Conservation (phyloP, 2,888 invertebrate species). For the Eudemis profundana region DNA sequence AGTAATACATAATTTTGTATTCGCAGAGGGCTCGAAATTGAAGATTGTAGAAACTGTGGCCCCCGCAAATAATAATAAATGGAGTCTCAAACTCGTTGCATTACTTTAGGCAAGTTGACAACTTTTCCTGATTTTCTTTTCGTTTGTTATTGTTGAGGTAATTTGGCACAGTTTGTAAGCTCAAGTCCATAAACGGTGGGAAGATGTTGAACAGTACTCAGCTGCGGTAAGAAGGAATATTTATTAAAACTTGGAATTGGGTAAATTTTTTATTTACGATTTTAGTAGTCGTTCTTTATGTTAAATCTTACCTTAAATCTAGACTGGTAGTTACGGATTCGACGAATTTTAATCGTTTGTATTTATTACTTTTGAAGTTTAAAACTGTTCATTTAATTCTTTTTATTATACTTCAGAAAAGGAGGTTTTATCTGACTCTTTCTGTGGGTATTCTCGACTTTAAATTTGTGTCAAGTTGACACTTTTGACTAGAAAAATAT, state of each 20-base stretch:
- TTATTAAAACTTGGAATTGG: not conserved
- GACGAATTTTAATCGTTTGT: too few relatives aligned
- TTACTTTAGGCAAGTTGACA: conserved; percentile 41
- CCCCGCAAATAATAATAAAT: conserved; percentile 25
- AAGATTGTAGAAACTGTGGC: not conserved
- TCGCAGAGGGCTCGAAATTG: not conserved
- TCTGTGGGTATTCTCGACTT: too few relatives aligned
- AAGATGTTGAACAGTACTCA: conserved; percentile 20
- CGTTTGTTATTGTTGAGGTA: conserved; percentile 63
- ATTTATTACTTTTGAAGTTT: too few relatives aligned
- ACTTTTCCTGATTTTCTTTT: conserved; percentile 53
- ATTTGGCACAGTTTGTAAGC: conserved; percentile 58
- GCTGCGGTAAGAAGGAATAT: not conserved
- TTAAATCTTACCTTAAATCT: too few relatives aligned
- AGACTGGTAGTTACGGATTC: too few relatives aligned
- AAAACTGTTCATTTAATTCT: too few relatives aligned
- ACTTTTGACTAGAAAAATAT: too few relatives aligned
- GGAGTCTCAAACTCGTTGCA: conserved; percentile 42
- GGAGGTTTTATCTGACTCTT: too few relatives aligned
- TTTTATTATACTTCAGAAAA: too few relatives aligned
- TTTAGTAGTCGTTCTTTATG: too few relatives aligned
- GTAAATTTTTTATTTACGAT: too few relatives aligned
- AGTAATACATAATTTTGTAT: not conserved
- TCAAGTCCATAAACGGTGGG: conserved; percentile 29
- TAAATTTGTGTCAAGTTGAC: too few relatives aligned